These are phyloP conservation scores for Alcedo atthis DNA, from an alignment of 2,797 vertebrate species.

Conservation along the genomic window DNA sequence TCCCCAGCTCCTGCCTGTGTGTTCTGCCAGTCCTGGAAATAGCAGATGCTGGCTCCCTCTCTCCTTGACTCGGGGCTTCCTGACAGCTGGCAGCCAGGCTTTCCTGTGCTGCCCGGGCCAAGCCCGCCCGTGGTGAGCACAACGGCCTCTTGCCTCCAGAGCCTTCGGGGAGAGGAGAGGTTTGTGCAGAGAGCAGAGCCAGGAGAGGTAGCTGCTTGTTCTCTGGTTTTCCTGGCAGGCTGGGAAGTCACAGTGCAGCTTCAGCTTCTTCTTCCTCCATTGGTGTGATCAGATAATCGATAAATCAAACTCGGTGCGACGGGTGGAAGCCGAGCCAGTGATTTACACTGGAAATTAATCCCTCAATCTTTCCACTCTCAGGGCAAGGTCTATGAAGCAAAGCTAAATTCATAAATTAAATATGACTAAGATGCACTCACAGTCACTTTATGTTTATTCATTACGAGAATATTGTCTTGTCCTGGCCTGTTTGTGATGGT, in stretches of 20 bases:
- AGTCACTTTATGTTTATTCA: constrained; percentile 64
- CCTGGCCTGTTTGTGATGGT: constrained; percentile 23
- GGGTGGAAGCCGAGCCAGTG: constrained; percentile 5
- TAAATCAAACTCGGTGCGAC: constrained; percentile 40
- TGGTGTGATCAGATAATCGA: constrained; percentile 41
- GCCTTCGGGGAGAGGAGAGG: neutral
- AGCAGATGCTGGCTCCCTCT: constrained; percentile 38
- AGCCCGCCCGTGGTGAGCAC: neutral
- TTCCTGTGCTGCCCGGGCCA: neutral
- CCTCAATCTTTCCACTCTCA: constrained; percentile 32
- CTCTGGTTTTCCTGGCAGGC: neutral
- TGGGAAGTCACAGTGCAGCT: neutral
- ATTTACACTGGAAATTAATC: constrained; percentile 55
- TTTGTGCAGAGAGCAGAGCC: neutral
- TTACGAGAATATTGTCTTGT: constrained; percentile 49
- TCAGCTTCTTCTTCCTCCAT: neutral
- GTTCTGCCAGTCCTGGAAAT: constrained; percentile 25
- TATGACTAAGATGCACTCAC: constrained; percentile 54
- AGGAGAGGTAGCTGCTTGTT: neutral
- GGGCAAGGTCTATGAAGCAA: constrained; percentile 56
- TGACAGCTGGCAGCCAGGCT: constrained; percentile 37
- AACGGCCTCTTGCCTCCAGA: neutral
- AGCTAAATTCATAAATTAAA: constrained; percentile 67
- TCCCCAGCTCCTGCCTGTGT: constrained; percentile 29
- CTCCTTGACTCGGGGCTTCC: constrained; percentile 34